Conservation (phyloP, 2,113 vertebrate genomes). For the Xenopus laevis region DNA sequence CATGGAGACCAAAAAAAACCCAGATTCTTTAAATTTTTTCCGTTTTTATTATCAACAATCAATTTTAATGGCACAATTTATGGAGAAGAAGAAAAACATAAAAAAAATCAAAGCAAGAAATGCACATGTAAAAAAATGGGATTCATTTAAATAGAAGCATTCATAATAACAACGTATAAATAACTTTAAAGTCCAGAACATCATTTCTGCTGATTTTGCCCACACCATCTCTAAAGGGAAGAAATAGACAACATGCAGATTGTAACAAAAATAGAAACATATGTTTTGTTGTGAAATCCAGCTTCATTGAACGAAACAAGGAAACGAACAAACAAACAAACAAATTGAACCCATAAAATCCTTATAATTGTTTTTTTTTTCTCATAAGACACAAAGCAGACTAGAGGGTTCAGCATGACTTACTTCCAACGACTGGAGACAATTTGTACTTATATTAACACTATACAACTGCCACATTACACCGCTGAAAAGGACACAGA, state of each 20-base stretch:
- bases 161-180: constrained; percentile 98
- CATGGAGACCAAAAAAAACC: too few relatives aligned
- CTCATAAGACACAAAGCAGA: constrained; percentile 84
- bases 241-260: constrained; percentile 86
- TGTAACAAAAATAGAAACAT: constrained; percentile 88
- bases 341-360: constrained; percentile 77
- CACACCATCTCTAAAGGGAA: constrained; percentile 73
- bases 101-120: constrained; percentile 68
- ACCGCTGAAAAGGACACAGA: constrained; percentile 95
- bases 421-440: constrained; percentile 88
- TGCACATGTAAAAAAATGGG: constrained; percentile 99
- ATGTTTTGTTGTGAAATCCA: constrained; percentile 64
- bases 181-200: constrained; percentile 91
- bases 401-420: constrained; percentile 85
- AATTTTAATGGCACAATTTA: constrained; percentile 97
- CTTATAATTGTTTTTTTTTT: constrained; percentile 65
- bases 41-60: constrained; percentile 98
- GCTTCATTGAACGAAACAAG: constrained; percentile 69
- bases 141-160: constrained; percentile 99
- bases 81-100: constrained; percentile 74
- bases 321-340: constrained; percentile 56
- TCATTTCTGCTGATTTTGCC: constrained; percentile 86
- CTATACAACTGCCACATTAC: constrained; percentile 98
- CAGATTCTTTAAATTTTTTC: constrained; percentile 48
- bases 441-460: constrained; percentile 91